phyloP scores from a whole-genome alignment of 2,888 invertebrate species.

The Cephus sareptanus region DNA sequence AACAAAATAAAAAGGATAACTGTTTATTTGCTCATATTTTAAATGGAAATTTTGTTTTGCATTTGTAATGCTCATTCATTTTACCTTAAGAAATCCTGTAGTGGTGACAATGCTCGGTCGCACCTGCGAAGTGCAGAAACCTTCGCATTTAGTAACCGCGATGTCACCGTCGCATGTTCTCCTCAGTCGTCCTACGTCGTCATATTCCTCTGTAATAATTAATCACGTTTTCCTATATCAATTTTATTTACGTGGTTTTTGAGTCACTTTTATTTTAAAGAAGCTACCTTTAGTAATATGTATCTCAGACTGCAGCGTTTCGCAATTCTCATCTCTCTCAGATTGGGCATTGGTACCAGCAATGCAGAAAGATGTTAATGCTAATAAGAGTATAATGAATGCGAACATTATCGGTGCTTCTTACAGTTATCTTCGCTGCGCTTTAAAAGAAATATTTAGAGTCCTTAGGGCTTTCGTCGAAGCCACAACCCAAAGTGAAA shows the following conservation, averaged over 20 bases:
- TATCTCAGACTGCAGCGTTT: slow-evolving; percentile 86
- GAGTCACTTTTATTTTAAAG: slow-evolving; percentile 1
- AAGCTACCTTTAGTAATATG: slow-evolving; percentile 85
- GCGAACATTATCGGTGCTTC: slow-evolving; percentile 29
- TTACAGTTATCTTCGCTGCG: background rate
- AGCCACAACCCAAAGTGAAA: slow-evolving; percentile 43
- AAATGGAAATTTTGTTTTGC: background rate
- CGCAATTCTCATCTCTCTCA: slow-evolving; percentile 79
- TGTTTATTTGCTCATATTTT: background rate
- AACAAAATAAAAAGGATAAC: slow-evolving; percentile 37
- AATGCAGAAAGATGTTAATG: slow-evolving; percentile 18
- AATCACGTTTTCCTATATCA: no score
- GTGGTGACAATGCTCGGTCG: slow-evolving; percentile 90
- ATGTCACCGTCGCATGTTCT: slow-evolving; percentile 92
- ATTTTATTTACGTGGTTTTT: no score
- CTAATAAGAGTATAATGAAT: slow-evolving; percentile 18
- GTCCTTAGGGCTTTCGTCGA: slow-evolving; percentile 13
- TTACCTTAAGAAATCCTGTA: slow-evolving; percentile 89
- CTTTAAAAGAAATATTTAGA: background rate
- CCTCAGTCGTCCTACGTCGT: slow-evolving; percentile 84
- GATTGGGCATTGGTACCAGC: slow-evolving; percentile 33
- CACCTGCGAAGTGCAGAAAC: slow-evolving; percentile 90
- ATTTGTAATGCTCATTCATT: background rate
- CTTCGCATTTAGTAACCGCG: slow-evolving; percentile 93
- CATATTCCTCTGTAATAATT: slow-evolving; percentile 80